Evolutionary conservation across 2,797 vertebrate species (phyloP).

Genomic region (Eulemur albifrons): DNA sequence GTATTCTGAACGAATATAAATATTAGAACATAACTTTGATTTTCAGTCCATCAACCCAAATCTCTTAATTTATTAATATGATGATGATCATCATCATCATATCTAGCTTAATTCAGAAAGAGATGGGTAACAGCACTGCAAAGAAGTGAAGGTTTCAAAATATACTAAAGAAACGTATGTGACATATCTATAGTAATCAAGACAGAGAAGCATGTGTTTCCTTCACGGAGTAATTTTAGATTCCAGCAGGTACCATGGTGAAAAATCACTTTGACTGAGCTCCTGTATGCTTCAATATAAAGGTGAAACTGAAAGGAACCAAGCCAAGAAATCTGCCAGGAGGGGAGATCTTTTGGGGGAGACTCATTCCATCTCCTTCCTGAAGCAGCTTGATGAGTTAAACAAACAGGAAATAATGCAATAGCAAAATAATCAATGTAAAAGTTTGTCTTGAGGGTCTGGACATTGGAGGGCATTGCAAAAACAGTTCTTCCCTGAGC

Average conservation of each 20-base stretch:
- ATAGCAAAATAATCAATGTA: neutral
- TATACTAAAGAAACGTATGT: neutral
- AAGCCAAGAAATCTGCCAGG: neutral
- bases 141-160: slow-evolving; percentile 32
- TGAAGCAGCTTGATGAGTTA: neutral
- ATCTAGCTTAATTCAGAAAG: slow-evolving; percentile 12
- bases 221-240: neutral
- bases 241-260: neutral
- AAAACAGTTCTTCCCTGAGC: neutral
- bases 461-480: neutral
- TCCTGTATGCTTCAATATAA: neutral
- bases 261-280: neutral
- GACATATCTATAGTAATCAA: neutral
- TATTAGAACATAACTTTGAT: neutral
- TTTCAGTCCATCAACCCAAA: neutral
- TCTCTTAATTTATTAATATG: neutral
- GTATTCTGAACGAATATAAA: neutral
- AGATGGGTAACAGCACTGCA: neutral
- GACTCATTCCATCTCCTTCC: neutral
- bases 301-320: neutral
- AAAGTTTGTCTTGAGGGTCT: neutral
- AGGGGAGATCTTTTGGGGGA: neutral
- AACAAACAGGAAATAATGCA: neutral
- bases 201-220: neutral
- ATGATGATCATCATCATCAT: neutral